Evolutionary conservation across 2,797 vertebrate genomes (phyloP).

Genomic region (Pseudopleuronectes americanus): DNA sequence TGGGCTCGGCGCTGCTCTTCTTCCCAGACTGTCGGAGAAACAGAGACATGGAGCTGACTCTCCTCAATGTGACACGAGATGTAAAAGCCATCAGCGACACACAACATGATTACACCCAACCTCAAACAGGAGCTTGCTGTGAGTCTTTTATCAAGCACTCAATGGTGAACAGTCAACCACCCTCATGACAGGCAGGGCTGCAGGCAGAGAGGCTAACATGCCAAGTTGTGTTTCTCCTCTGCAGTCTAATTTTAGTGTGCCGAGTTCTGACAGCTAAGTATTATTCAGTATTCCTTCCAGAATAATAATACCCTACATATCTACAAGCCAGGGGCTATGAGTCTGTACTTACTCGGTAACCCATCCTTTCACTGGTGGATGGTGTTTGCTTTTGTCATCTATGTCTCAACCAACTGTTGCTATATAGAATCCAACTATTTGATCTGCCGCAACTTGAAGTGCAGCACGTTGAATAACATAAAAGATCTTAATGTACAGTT

Average conservation of each 20-base stretch:
- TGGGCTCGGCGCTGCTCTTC: constrained; percentile 94
- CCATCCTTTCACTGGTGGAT: constrained; percentile 14
- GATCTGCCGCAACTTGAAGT: neutral
- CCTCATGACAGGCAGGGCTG: constrained; percentile 63
- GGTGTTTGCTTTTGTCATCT: constrained; percentile 12
- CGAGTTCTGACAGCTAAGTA: constrained; percentile 56
- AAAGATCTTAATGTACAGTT: too few species aligned
- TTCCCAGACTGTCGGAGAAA: constrained; percentile 87
- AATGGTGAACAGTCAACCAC: constrained; percentile 19
- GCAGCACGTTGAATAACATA: neutral
- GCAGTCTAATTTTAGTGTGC: constrained; percentile 67
- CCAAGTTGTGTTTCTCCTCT: constrained; percentile 50
- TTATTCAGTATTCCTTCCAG: constrained; percentile 52
- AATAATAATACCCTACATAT: constrained; percentile 52
- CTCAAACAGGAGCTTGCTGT: constrained; percentile 28
- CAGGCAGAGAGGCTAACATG: constrained; percentile 58
- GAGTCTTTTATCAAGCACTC: constrained; percentile 37
- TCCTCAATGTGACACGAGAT: constrained; percentile 6
- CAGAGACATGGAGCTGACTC: constrained; percentile 33
- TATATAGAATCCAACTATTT: constrained; percentile 13
- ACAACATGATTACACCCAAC: constrained; percentile 25
- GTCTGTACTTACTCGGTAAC: constrained; percentile 28
- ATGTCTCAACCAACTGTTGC: neutral
- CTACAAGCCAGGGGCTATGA: neutral
- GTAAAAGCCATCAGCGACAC: neutral